Evolutionary conservation across 2,888 invertebrate genomes (phyloP).

Genomic region (Monochamus alternatus): DNA sequence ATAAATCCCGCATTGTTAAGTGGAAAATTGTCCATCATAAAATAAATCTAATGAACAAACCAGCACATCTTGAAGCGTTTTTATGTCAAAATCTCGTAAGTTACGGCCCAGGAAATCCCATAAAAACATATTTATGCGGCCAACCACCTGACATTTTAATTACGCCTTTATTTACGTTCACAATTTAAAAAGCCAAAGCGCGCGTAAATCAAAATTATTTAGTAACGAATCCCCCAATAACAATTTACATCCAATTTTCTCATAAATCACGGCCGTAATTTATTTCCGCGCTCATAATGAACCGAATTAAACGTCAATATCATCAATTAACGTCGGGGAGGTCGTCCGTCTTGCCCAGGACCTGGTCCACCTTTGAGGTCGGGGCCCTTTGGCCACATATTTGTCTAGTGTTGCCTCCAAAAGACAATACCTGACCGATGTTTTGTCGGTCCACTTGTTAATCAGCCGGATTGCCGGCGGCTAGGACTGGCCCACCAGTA

Average conservation of each 20-base stretch:
- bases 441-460: constrained; percentile 22
- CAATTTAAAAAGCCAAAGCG: not conserved
- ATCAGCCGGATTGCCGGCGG: constrained; percentile 11
- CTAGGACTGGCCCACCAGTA: no score
- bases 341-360: constrained; percentile 36
- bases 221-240: constrained; percentile 17
- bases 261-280: constrained; percentile 33
- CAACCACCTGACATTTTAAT: not conserved
- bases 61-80: not conserved
- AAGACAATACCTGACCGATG: constrained; percentile 41
- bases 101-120: not conserved
- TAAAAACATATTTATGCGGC: constrained; percentile 10
- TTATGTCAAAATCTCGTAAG: not conserved
- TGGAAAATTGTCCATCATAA: not conserved
- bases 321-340: constrained; percentile 46
- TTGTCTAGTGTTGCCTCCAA: constrained; percentile 34
- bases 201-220: constrained; percentile 20
- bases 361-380: constrained; percentile 42
- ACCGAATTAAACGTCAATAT: constrained; percentile 48
- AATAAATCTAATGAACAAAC: not conserved
- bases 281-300: constrained; percentile 44
- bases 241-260: constrained; percentile 26
- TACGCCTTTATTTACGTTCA: not conserved
- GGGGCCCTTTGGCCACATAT: constrained; percentile 44
- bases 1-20: not conserved